Base-by-base conservation (phyloP, 2,113 vertebrate genomes). In the Ictidomys tridecemlineatus region DNA sequence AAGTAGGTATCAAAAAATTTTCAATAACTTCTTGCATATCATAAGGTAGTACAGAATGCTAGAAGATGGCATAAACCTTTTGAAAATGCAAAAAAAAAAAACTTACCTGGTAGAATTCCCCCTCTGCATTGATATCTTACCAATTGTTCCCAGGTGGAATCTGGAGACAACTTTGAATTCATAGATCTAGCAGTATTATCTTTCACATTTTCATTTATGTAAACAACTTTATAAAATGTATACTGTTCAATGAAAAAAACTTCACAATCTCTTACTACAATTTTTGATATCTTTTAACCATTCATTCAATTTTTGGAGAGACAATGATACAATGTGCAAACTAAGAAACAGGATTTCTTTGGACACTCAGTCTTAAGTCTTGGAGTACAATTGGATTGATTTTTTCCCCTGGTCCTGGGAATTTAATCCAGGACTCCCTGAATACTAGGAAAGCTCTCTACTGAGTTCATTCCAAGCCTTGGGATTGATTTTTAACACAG, bases 301-400 rank as follows among this genome's bases (percentile, higher is more conserved):
- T 24, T 65, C 61, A 69, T 51, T 69, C 18, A n/a, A n/a, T 14
- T 85, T 73, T 48, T 63, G 20, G 2, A 26, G 13, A 30, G 48
- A 78, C 34, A 78, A 56, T 53, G 79, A 95, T 70, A 1, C 30
- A 85, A 78, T 80, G 80, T 91, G 2, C 4, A 83, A 88, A 87
- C 1, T 24, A 92, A 84, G 39, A 95, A 88, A 32, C 67, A 56
- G 94, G 37, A 85, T 88, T 24, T 28, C 85, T n/a, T 94, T n/a
- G 22, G 13, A 51, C 42, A 51, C 12, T 67, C 4, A 78, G 6
- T 16, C 56, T 89, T 83, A 34, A 83, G 56, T 94, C 48, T 16
- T 34, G 28, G 13, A 67, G 85, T 87, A n/a, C 8, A 78, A 34
- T 0, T 85, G 34, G 0, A 8, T 45, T 94, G 61, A 77, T 42